Base-by-base conservation (phyloP, 2,113 vertebrate genomes). In the Neotragus pygmaeus region DNA sequence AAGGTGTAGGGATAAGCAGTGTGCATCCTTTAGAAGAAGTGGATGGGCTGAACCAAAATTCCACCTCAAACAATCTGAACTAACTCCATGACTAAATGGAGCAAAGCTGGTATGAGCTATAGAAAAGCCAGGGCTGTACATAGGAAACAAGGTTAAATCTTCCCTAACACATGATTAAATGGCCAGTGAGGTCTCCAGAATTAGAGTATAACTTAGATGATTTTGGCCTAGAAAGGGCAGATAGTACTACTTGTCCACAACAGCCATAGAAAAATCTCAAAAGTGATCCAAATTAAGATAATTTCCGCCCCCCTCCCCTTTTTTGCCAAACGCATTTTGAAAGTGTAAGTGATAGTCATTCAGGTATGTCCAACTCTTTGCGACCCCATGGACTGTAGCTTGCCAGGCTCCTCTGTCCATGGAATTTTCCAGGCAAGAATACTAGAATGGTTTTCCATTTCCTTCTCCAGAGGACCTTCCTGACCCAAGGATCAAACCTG, bases 221-320 rank as follows among this genome's bases (percentile, higher is more conserved):
- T 28, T 84, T 91, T 6, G 33, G 55, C 49, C 75, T 77, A 77
- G 47, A 75, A 57, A 82, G 86, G 36, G 45, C 14, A 81, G 80
- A 47, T 64, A 17, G 21, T 60, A 64, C 30, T 33, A 39, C 30
- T 62, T 90, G 60, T 57, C 27, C 43, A 55, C 33, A 43, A 66
- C 9, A 58, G 47, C 28, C 62, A 45, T 73, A 88, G 73, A 55
- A 77, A 82, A 82, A 43, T 66, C 70, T 73, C 45, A 73, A 49
- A 73, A 73, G 16, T 27, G 19, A 25, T 33, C 57, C 45, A 45
- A 28, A 62, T 55, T 8, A 90, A 66, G 33, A 64, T 21, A 66
- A 36, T 36, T 64, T 16, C 14, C 30, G 1, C 28, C 15, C 27
- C 13, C 25, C 23, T 11, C 11, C 0, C 12, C 2, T 5, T 36